Evolutionary conservation across 2,797 vertebrate genomes (phyloP).

Genomic region (Diceros bicornis): DNA sequence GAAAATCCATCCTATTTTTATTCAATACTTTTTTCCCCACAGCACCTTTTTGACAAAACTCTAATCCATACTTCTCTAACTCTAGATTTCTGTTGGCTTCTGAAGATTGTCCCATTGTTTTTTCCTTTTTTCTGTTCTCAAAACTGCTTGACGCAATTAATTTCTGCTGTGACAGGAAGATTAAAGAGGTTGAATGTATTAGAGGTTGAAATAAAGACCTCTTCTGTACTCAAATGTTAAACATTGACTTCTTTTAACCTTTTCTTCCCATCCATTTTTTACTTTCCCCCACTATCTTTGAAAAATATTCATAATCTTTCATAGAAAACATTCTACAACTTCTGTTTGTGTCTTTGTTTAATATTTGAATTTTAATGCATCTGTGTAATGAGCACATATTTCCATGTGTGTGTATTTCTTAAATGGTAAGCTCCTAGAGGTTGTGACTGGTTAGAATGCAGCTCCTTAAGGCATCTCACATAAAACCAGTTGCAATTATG

Average conservation of each 20-base stretch:
- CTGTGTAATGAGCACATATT: not conserved
- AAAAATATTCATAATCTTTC: not conserved
- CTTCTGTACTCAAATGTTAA: constrained; percentile 1
- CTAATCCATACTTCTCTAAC: not conserved
- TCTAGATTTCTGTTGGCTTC: not conserved
- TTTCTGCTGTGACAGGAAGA: constrained; percentile 56
- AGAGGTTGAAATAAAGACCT: constrained; percentile 59
- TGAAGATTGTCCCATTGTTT: not conserved
- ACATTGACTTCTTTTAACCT: not conserved
- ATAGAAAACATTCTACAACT: not conserved
- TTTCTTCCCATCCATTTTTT: constrained; percentile 1
- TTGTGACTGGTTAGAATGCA: not conserved
- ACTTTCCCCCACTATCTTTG: not conserved
- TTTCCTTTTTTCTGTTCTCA: not conserved
- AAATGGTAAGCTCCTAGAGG: not conserved
- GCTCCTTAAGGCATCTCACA: not conserved
- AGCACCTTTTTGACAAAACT: constrained; percentile 38
- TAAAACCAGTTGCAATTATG: constrained; percentile 4
- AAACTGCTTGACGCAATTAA: constrained; percentile 1
- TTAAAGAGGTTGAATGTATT: constrained; percentile 42
- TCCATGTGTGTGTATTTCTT: not conserved
- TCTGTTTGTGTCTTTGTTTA: not conserved
- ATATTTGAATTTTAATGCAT: constrained; percentile 27
- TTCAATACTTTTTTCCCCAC: not conserved
- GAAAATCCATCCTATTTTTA: not conserved